Percentiles rank a stretch among this genome's conserved stretches.
Conservation (phyloP, 2,888 invertebrate genomes). For the Ferdinandea cuprea region DNA sequence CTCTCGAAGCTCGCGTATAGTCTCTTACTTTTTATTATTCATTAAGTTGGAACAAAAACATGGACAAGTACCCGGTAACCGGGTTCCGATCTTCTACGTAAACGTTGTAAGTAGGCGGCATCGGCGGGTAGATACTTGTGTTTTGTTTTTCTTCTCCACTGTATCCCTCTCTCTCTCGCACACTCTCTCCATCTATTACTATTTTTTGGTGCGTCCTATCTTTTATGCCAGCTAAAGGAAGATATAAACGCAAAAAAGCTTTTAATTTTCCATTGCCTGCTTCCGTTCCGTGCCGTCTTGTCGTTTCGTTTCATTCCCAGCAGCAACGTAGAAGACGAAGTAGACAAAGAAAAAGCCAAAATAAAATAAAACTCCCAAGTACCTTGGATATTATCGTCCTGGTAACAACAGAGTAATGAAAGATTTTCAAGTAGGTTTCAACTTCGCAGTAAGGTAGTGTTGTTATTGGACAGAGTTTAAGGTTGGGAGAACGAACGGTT, state of each 20-base stretch:
- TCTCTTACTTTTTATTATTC: constrained; percentile 72
- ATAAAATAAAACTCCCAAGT: constrained; percentile 23
- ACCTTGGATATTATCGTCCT: constrained; percentile 68
- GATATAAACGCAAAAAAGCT: constrained; percentile 65
- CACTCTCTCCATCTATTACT: no score
- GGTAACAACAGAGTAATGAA: constrained; percentile 52
- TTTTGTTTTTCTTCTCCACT: constrained; percentile 2
- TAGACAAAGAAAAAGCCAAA: constrained; percentile 6
- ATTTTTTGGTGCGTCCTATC: constrained; percentile 44
- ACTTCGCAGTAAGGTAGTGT: constrained; percentile 40
- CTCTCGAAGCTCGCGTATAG: constrained; percentile 12
- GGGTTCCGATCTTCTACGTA: constrained; percentile 42
- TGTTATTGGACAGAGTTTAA: constrained; percentile 14
- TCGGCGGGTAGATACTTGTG: neutral
- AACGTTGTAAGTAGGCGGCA: constrained; percentile 55
- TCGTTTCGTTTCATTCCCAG: constrained; percentile 47
- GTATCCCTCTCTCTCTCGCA: constrained; percentile 20
- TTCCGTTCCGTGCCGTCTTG: constrained; percentile 66
- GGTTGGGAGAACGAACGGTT: neutral
- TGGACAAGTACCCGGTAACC: constrained; percentile 69
- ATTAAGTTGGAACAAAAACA: constrained; percentile 72
- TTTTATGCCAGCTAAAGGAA: constrained; percentile 26
- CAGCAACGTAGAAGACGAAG: constrained; percentile 2
- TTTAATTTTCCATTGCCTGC: constrained; percentile 72
- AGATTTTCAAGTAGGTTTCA: constrained; percentile 61